Evolutionary conservation across 2,113 vertebrate genomes (phyloP).

Genomic region (Cochlearius cochlearius): DNA sequence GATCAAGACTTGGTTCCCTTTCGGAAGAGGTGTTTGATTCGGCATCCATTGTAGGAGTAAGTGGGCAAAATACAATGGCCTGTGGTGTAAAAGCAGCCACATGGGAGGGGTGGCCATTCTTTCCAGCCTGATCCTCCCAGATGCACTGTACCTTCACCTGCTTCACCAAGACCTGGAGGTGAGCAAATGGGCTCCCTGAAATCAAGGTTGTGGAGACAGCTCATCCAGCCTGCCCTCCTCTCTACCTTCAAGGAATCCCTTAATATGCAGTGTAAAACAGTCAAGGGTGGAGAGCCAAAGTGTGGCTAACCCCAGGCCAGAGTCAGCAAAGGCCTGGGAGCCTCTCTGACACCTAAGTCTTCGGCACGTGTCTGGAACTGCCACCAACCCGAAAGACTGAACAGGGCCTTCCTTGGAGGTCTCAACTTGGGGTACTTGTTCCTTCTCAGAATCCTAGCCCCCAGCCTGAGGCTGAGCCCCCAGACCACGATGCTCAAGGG

Average conservation of each 20-base stretch:
- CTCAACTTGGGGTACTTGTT: background rate
- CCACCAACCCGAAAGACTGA: background rate
- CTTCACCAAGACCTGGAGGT: background rate
- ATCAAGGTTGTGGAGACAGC: background rate
- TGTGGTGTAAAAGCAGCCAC: background rate
- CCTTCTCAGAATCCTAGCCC: background rate
- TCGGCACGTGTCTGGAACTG: background rate
- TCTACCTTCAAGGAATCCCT: background rate
- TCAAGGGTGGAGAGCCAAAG: background rate
- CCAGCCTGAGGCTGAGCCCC: background rate
- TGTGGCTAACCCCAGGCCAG: background rate
- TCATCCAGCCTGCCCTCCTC: background rate
- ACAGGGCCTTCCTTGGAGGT: background rate
- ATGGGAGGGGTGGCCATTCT: background rate
- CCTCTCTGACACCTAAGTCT: background rate
- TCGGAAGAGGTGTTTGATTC: constrained; percentile 3
- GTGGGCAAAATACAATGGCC: background rate
- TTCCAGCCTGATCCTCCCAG: background rate
- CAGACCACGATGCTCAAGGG: background rate
- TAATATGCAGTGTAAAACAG: background rate
- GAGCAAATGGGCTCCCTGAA: background rate
- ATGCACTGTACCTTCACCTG: background rate
- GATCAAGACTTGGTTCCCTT: constrained; percentile 12
- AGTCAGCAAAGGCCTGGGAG: background rate
- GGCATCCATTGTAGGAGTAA: background rate